Percentiles rank a stretch among this genome's conserved stretches.
Evolutionary conservation across 1,140 invertebrate genomes (phyloP).

Genomic region (Lordiphosa collinella): DNA sequence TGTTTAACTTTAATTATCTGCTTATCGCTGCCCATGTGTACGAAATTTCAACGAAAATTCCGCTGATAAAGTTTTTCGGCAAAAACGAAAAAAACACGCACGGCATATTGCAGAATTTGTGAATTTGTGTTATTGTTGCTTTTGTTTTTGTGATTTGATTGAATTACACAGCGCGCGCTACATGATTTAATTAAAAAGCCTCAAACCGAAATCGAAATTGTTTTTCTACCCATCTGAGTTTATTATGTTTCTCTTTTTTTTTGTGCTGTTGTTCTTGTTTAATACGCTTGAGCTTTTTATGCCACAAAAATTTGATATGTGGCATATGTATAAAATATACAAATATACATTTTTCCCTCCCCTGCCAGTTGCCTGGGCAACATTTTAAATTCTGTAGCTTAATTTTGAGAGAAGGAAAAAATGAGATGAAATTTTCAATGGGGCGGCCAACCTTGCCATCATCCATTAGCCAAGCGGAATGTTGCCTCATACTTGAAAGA

Average conservation of each 20-base stretch:
- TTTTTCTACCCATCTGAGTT: constrained; percentile 36
- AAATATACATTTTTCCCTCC: constrained; percentile 37
- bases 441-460: too few relatives aligned
- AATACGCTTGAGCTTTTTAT: constrained; percentile 42
- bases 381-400: constrained; percentile 23
- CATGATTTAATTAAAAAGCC: constrained; percentile 72
- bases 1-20: constrained; percentile 32
- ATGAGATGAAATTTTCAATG: too few relatives aligned
- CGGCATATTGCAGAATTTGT: background rate
- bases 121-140: background rate
- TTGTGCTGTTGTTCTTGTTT: constrained; percentile 20
- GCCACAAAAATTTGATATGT: constrained; percentile 13
- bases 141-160: constrained; percentile 59
- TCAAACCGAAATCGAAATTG: constrained; percentile 25
- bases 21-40: constrained; percentile 1
- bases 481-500: too few relatives aligned
- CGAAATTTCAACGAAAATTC: too few relatives aligned
- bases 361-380: constrained; percentile 13
- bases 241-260: constrained; percentile 22
- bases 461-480: too few relatives aligned
- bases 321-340: constrained; percentile 18
- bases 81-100: too few relatives aligned
- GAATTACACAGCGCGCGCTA: constrained; percentile 36
- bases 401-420: too few relatives aligned
- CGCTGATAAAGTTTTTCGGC: too few relatives aligned